These are phyloP conservation scores for Cercopithecus diana DNA, from an alignment of 2,797 vertebrate genomes.

Conservation along the genomic window DNA sequence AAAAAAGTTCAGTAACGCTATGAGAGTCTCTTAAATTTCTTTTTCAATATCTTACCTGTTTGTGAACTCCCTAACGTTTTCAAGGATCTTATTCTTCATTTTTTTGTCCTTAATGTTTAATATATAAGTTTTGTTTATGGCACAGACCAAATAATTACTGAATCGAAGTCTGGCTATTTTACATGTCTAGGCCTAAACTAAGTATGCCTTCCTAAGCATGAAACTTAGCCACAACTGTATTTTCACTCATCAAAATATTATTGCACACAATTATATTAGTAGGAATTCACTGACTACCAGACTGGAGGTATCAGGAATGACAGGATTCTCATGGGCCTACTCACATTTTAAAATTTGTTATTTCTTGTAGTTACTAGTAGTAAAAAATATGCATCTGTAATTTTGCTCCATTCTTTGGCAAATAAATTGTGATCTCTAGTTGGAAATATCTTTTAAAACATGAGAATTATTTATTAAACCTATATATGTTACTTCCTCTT, in stretches of 20 bases:
- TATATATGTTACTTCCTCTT: neutral
- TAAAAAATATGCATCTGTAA: neutral
- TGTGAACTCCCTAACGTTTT: neutral
- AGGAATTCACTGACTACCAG: neutral
- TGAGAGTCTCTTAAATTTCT: neutral
- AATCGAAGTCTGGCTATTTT: neutral
- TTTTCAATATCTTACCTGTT: neutral
- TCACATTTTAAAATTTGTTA: neutral
- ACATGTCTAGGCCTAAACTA: neutral
- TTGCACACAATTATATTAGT: neutral
- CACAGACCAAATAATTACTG: neutral
- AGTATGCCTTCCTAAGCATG: neutral
- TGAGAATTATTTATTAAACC: conserved; percentile 1
- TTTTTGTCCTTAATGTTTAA: neutral
- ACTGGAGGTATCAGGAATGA: neutral
- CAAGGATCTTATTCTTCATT: too few relatives aligned
- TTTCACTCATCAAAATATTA: conserved; percentile 4
- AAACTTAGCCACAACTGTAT: neutral
- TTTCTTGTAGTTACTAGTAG: neutral
- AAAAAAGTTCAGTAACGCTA: neutral
- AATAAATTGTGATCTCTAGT: neutral
- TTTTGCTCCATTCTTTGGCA: neutral
- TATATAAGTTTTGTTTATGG: neutral
- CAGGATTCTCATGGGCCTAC: neutral
- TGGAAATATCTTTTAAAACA: conserved; percentile 32